phyloP scores from a whole-genome alignment of 1,140 invertebrate species.

The Harlomillsia oculata region DNA sequence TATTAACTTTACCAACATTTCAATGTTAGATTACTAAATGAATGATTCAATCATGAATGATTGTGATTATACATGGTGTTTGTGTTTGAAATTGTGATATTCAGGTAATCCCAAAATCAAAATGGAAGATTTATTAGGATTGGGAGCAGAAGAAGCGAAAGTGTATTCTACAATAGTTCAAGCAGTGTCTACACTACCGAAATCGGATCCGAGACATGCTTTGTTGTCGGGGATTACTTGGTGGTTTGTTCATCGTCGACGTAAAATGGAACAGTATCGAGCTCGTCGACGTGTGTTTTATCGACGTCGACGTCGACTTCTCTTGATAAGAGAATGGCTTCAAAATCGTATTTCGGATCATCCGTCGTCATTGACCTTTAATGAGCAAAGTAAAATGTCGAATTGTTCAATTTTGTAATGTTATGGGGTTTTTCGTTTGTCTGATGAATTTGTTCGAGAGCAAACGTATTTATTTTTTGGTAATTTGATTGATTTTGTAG shows the following conservation, averaged over 20 bases:
- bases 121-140: conserved; percentile 17
- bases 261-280: conserved; percentile 21
- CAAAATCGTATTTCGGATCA: background rate
- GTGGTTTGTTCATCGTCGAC: conserved; percentile 30
- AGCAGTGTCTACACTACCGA: conserved; percentile 20
- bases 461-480: no score
- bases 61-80: no score
- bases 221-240: conserved; percentile 25
- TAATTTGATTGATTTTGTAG: no score
- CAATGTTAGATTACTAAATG: no score
- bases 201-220: conserved; percentile 29
- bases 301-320: conserved; percentile 20
- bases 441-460: background rate
- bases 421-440: background rate
- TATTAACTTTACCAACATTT: no score
- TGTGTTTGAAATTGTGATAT: no score
- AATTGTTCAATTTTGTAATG: background rate
- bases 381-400: background rate
- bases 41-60: no score
- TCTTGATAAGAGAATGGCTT: conserved; percentile 9
- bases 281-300: conserved; percentile 29
- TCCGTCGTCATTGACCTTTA: conserved; percentile 1
- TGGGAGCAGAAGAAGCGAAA: conserved; percentile 24
- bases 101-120: no score
- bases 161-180: conserved; percentile 26